Evolutionary conservation across 2,888 invertebrate species (phyloP).

Genomic region (Cetonia aurata): DNA sequence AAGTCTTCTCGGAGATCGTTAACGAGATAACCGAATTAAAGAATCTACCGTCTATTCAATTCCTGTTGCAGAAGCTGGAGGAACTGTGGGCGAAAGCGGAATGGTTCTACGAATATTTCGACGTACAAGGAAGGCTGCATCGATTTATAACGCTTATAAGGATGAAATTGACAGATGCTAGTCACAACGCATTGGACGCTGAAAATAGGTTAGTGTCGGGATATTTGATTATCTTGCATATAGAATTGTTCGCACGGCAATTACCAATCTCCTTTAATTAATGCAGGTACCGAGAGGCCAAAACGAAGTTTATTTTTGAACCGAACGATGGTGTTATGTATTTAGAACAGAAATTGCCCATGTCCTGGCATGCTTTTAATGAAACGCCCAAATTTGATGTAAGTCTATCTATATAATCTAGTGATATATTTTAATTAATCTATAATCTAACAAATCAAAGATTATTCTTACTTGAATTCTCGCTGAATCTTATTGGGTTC

Average conservation of each 20-base stretch:
- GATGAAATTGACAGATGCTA: slow-evolving; percentile 78
- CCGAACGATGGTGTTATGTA: slow-evolving; percentile 82
- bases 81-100: slow-evolving; percentile 75
- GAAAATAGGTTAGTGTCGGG: slow-evolving; percentile 75
- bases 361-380: slow-evolving; percentile 93
- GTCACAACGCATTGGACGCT: slow-evolving; percentile 83
- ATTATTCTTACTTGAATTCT: too few species aligned
- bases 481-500: too few species aligned
- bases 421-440: too few species aligned
- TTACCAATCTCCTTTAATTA: slow-evolving; percentile 39
- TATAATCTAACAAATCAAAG: too few species aligned
- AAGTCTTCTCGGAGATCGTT: slow-evolving; percentile 73
- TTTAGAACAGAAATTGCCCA: slow-evolving; percentile 88
- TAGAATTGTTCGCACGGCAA: slow-evolving; percentile 41
- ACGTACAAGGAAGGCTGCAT: slow-evolving; percentile 78
- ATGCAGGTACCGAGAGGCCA: slow-evolving; percentile 81
- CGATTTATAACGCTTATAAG: slow-evolving; percentile 75
- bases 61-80: slow-evolving; percentile 69
- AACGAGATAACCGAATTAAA: slow-evolving; percentile 73
- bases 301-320: slow-evolving; percentile 89
- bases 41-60: slow-evolving; percentile 73
- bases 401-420: too few species aligned
- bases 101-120: slow-evolving; percentile 83
- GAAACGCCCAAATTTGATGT: slow-evolving; percentile 84
- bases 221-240: not conserved